Base-by-base conservation (phyloP, 2,113 vertebrate genomes). In the Rissa tridactyla region DNA sequence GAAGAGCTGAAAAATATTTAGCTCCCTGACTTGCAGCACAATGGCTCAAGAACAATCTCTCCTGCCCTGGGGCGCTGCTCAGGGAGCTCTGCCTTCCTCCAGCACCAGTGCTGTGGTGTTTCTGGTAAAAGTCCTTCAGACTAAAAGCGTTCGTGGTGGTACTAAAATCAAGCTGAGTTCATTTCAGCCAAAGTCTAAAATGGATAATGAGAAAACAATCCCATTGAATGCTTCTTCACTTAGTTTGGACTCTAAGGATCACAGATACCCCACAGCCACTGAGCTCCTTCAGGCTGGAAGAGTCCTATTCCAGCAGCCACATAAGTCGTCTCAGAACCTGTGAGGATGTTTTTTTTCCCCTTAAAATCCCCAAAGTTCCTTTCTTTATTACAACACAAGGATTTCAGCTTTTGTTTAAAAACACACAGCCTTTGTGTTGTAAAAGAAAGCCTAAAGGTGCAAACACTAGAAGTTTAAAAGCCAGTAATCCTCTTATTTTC, bases 391-490 rank as follows among this genome's bases (percentile, higher is more conserved):
- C 22, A 20, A 61, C 27, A n/a, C 9, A 20, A 22, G 30, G 36
- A 79, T 18, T 78, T 61, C 0, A 2, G 38, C 29, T 77, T 65
- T 7, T 29, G 23, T 22, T 80, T 34, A 40, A 84, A 81, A 60
- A 46, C 42, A 66, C 21, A 16, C 0, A 0, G 20, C 27, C 25
- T 46, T 54, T 2, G 0, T 2, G 14, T 3, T 36, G 17, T 19
- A 46, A 47, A 84, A 54, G 21, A 49, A 86, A 58, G 46, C 30
- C 23, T 30, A 22, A 90, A 83, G 23, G 11, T 61, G 25, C 58
- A 61, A 77, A 57, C 8, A 6, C 8, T 49, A 9, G 3, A 23
- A 58, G 21, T 29, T 32, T 58, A 46, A 69, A 71, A 58, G 8
- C 22, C 54, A 87, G 23, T 6, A 47, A 77, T 8, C 21, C 20